Evolutionary conservation across 2,888 invertebrate genomes (phyloP).

Genomic region (Ommatoiulus sabulosus): DNA sequence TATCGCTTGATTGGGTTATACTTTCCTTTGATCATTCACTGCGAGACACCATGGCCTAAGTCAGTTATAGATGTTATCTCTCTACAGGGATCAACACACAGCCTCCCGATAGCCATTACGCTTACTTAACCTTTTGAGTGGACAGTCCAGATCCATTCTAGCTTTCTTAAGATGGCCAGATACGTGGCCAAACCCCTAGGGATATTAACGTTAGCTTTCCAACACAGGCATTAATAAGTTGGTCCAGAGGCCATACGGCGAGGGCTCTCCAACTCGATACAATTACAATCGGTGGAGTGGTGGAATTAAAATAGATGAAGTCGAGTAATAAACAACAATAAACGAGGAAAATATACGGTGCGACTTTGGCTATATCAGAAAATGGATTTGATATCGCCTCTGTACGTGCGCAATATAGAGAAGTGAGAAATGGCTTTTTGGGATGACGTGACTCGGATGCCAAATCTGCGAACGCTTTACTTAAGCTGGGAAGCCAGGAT

Average conservation of each 20-base stretch:
- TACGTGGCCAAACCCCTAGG: background rate
- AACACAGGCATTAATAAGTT: conserved; percentile 8
- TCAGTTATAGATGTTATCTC: conserved; percentile 22
- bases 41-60: background rate
- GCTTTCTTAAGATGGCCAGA: conserved; percentile 16
- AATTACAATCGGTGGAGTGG: conserved; percentile 25
- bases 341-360: background rate
- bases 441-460: background rate
- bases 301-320: conserved; percentile 48
- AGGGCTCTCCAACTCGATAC: conserved; percentile 27
- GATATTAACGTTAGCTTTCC: background rate
- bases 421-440: background rate
- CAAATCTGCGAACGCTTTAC: background rate
- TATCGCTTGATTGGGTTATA: background rate
- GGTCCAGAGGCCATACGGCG: background rate
- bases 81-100: background rate
- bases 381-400: conserved; percentile 30
- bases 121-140: conserved; percentile 41
- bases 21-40: background rate
- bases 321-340: conserved; percentile 48
- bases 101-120: conserved; percentile 44
- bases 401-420: conserved; percentile 22
- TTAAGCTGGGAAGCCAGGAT: background rate
- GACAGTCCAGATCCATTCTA: conserved; percentile 45
- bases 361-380: conserved; percentile 38